Evolutionary conservation across 2,113 vertebrate species (phyloP).

Genomic region (Rhodinocichla rosea): DNA sequence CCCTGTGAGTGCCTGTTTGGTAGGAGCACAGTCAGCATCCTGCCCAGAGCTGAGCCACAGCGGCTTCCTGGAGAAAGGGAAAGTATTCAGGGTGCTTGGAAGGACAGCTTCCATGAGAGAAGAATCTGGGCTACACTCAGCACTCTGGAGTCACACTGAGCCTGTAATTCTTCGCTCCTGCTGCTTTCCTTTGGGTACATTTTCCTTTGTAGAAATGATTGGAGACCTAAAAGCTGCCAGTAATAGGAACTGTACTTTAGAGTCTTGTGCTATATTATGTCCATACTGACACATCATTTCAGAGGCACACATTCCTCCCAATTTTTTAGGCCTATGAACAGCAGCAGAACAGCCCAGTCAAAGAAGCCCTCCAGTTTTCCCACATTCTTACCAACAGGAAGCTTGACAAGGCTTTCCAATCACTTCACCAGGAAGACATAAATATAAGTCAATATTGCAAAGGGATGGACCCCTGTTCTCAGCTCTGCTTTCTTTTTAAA

Average conservation of each 20-base stretch:
- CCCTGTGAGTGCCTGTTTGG: fast-evolving
- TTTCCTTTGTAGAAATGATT: background rate
- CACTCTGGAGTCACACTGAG: background rate
- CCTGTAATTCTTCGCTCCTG: background rate
- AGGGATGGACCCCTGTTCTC: background rate
- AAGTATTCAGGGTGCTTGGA: background rate
- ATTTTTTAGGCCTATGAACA: background rate
- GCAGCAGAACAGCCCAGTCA: background rate
- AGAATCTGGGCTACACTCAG: background rate
- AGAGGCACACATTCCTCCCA: background rate
- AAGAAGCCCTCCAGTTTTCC: background rate
- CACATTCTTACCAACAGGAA: background rate
- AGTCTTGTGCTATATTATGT: background rate
- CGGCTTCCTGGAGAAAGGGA: background rate
- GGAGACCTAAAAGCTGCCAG: background rate
- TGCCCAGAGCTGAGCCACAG: background rate
- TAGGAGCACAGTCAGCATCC: fast-evolving
- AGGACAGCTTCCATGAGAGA: background rate
- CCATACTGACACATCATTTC: background rate
- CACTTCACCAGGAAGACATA: background rate
- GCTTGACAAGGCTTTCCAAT: background rate
- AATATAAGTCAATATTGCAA: background rate
- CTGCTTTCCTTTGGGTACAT: background rate
- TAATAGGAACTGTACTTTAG: background rate
- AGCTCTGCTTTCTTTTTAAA: background rate